phyloP scores from a whole-genome alignment of 2,888 invertebrate genomes.

The Tiliacea aurago region DNA sequence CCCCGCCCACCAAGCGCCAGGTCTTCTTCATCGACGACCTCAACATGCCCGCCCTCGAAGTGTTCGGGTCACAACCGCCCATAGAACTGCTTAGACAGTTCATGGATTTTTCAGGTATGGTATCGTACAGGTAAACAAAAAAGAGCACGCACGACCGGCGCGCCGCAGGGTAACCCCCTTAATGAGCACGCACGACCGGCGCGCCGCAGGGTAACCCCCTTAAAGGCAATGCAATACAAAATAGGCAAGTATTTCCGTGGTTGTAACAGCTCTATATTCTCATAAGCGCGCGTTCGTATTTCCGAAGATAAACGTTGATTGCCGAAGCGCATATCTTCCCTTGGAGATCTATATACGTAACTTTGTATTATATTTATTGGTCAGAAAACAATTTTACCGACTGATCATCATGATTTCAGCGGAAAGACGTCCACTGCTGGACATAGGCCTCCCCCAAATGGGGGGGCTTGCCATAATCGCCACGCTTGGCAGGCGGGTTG shows the following conservation, averaged over 20 bases:
- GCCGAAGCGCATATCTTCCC: background rate
- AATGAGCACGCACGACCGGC: background rate
- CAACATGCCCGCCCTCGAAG: conserved; percentile 97
- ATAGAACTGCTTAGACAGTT: conserved; percentile 96
- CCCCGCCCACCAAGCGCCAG: conserved; percentile 94
- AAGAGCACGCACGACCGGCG: background rate
- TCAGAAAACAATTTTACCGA: too few relatives aligned
- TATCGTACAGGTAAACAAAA: background rate
- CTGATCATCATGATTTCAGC: too few relatives aligned
- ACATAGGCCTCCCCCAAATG: too few relatives aligned
- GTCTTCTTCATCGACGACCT: conserved; percentile 97
- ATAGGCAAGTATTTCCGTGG: too few relatives aligned
- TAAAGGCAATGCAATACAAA: background rate
- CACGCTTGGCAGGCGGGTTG: too few relatives aligned
- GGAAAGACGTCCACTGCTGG: too few relatives aligned
- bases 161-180: background rate
- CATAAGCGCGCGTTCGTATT: too few relatives aligned
- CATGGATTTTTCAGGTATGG: conserved; percentile 94
- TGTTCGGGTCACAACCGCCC: conserved; percentile 97
- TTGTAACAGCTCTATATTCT: too few relatives aligned
- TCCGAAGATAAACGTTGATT: background rate
- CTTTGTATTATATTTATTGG: too few relatives aligned
- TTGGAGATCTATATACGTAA: background rate
- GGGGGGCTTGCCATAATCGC: too few relatives aligned
- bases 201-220: too few relatives aligned